Evolutionary conservation across 2,888 invertebrate species (phyloP).

Genomic region (Pammene fasciana): DNA sequence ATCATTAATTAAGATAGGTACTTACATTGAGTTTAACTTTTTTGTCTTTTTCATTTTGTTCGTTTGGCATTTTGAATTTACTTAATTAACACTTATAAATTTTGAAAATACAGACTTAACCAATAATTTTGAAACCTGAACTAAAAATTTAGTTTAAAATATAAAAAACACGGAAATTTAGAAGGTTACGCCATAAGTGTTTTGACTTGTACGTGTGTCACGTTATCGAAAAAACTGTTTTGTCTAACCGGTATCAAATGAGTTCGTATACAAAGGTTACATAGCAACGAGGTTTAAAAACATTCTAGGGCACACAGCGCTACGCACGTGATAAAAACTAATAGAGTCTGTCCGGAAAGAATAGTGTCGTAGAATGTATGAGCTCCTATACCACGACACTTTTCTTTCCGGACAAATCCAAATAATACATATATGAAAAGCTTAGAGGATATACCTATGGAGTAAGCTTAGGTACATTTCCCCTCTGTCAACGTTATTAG

Average conservation of each 20-base stretch:
- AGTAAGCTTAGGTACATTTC: no score
- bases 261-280: conserved; percentile 18
- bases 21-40: conserved; percentile 71
- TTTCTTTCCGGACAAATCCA: no score
- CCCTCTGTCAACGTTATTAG: no score
- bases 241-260: conserved; percentile 4
- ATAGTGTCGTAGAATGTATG: no score
- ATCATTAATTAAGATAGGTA: not conserved
- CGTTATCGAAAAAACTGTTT: conserved; percentile 4
- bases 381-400: not conserved
- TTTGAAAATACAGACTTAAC: not conserved
- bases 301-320: not conserved
- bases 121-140: conserved; percentile 10
- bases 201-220: conserved; percentile 18
- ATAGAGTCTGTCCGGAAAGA: no score
- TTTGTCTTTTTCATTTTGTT: conserved; percentile 61
- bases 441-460: no score
- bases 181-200: conserved; percentile 31
- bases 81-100: conserved; percentile 48
- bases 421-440: no score
- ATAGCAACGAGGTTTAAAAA: conserved; percentile 28
- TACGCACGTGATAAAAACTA: not conserved
- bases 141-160: conserved; percentile 12
- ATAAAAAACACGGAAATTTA: conserved; percentile 30
- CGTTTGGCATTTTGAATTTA: conserved; percentile 55